Conservation (phyloP, 2,888 invertebrate genomes). For the Microchrysa polita region DNA sequence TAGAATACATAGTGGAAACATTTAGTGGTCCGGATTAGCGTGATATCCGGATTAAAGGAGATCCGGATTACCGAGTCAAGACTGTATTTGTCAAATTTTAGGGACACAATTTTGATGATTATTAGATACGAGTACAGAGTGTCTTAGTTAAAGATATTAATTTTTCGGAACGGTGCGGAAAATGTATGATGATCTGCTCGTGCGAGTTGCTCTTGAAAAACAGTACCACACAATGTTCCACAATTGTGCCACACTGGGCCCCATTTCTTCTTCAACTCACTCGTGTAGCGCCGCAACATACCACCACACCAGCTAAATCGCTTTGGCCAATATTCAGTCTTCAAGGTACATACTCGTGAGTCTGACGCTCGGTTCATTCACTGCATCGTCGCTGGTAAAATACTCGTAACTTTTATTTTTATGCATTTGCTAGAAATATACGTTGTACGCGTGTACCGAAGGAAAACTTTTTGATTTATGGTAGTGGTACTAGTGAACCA, state of each 20-base stretch:
- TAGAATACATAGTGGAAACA: too few relatives aligned
- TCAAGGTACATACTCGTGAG: background rate
- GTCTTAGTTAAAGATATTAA: background rate
- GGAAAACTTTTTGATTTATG: background rate
- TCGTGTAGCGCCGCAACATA: background rate
- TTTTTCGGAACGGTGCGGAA: conserved; percentile 19
- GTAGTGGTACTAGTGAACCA: background rate
- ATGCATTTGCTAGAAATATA: conserved; percentile 10
- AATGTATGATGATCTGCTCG: background rate
- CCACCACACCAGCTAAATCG: too few relatives aligned
- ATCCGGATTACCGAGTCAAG: too few relatives aligned
- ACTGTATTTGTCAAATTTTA: conserved; percentile 35
- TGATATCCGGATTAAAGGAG: too few relatives aligned
- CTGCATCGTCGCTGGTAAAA: conserved; percentile 19
- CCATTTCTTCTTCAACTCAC: conserved; percentile 19
- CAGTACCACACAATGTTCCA: conserved; percentile 20
- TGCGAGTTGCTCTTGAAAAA: background rate
- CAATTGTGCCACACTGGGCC: conserved; percentile 39
- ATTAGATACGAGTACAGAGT: conserved; percentile 18
- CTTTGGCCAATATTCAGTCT: conserved; percentile 34
- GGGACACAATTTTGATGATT: conserved; percentile 18
- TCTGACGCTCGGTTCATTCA: conserved; percentile 29
- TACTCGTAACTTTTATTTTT: background rate
- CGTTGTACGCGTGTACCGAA: conserved; percentile 7
- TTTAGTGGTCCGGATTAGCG: too few relatives aligned